Evolutionary conservation across 2,888 invertebrate genomes (phyloP).

Genomic region (Clanis bilineata): DNA sequence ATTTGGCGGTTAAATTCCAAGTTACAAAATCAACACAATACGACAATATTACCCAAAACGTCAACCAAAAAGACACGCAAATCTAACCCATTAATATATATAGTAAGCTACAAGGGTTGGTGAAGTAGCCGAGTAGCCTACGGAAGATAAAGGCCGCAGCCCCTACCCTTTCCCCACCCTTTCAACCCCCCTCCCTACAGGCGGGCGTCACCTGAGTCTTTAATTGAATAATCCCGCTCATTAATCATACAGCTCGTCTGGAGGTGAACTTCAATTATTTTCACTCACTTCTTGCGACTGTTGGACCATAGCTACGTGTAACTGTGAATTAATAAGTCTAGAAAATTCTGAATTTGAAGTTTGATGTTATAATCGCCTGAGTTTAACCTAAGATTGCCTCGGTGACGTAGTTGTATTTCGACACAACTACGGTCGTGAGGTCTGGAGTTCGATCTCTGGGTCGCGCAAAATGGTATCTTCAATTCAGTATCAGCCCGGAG

Average conservation of each 20-base stretch:
- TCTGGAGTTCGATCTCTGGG: too few species aligned
- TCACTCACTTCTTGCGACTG: slow-evolving; percentile 55
- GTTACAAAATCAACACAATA: too few species aligned
- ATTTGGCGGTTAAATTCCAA: too few species aligned
- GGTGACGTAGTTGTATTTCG: too few species aligned
- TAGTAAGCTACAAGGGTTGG: slow-evolving; percentile 34
- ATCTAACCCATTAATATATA: slow-evolving; percentile 32
- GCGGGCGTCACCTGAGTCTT: slow-evolving; percentile 71
- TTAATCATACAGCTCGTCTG: slow-evolving; percentile 78
- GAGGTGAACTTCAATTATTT: slow-evolving; percentile 76
- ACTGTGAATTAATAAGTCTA: background rate
- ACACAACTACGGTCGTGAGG: too few species aligned
- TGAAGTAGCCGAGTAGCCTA: slow-evolving; percentile 59
- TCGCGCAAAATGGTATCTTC: too few species aligned
- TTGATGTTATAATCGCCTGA: too few species aligned
- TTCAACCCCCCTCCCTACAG: slow-evolving; percentile 24
- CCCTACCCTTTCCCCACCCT: slow-evolving; percentile 26
- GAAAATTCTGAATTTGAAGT: background rate
- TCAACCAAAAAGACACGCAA: background rate
- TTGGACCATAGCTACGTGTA: slow-evolving; percentile 24
- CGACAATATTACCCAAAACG: background rate
- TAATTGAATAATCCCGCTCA: slow-evolving; percentile 82
- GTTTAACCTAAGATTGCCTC: too few species aligned
- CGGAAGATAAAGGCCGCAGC: slow-evolving; percentile 47
- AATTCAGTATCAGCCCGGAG: too few species aligned